Conservation (phyloP, 1,140 invertebrate genomes). For the Harpegnathos saltator region DNA sequence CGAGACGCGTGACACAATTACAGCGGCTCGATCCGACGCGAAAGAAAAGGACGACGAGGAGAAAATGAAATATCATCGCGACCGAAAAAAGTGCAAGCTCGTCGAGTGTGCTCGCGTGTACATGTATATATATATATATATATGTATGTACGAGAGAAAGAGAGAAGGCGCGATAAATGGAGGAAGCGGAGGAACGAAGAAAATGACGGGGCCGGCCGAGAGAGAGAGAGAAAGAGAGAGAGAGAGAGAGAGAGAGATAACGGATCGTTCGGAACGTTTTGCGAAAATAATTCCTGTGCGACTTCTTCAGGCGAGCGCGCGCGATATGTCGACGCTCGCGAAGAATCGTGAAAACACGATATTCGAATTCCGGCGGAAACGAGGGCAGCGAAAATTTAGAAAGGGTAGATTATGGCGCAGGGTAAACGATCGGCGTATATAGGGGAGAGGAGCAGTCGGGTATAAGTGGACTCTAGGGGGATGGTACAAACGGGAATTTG, state of each 20-base stretch:
- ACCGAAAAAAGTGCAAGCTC: background rate
- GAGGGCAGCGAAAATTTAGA: constrained; percentile 52
- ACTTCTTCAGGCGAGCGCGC: constrained; percentile 2
- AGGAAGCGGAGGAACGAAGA: background rate
- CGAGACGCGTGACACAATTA: no score
- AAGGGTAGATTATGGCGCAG: constrained; percentile 63
- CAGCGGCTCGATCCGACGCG: background rate
- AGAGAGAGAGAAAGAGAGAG: no score
- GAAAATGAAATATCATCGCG: background rate
- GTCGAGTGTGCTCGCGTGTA: background rate
- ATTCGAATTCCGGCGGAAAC: constrained; percentile 43
- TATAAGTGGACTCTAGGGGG: constrained; percentile 77
- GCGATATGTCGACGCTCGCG: constrained; percentile 12
- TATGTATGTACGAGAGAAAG: no score
- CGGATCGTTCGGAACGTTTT: background rate
- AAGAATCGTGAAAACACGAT: constrained; percentile 22
- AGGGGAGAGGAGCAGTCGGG: constrained; percentile 60
- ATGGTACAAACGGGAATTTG: constrained; percentile 74
- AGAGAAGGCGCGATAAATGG: background rate
- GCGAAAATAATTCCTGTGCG: constrained; percentile 23
- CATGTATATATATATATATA: no score
- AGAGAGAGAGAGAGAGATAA: no score
- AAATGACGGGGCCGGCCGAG: background rate
- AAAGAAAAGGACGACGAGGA: background rate
- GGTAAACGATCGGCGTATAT: constrained; percentile 64